A percentile compares a stretch with the other conserved stretches of the same genome.
Evolutionary conservation across 2,797 vertebrate species (phyloP).

Genomic region (Coluber constrictor): DNA sequence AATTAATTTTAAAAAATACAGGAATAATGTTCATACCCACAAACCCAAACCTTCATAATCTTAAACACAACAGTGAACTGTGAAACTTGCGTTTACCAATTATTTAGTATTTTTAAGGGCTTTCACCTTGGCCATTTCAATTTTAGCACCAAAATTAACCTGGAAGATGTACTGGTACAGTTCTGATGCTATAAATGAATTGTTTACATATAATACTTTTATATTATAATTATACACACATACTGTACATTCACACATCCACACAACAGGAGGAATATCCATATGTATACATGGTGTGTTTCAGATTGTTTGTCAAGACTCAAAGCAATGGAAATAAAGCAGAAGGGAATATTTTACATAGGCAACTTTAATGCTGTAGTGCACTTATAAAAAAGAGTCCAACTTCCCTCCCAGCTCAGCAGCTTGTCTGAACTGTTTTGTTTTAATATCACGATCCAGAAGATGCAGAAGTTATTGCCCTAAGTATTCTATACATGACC

Average conservation of each 20-base stretch:
- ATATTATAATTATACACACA: conserved; percentile 69
- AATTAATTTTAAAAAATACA: conserved; percentile 73
- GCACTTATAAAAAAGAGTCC: conserved; percentile 78
- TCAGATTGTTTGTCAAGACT: conserved; percentile 62
- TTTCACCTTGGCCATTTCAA: conserved; percentile 73
- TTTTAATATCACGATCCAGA: conserved; percentile 82
- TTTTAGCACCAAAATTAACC: conserved; percentile 77
- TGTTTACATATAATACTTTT: conserved; percentile 60
- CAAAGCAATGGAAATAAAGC: conserved; percentile 73
- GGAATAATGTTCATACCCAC: conserved; percentile 76
- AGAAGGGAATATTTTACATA: conserved; percentile 75
- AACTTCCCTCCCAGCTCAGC: conserved; percentile 76
- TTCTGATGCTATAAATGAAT: conserved; percentile 63
- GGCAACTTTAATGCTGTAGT: conserved; percentile 84
- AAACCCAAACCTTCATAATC: conserved; percentile 73
- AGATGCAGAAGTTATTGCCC: conserved; percentile 93
- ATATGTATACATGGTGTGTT: conserved; percentile 67
- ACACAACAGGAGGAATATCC: conserved; percentile 69
- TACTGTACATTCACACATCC: conserved; percentile 67
- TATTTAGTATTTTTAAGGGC: conserved; percentile 66
- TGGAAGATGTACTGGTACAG: conserved; percentile 66
- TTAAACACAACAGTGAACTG: conserved; percentile 74
- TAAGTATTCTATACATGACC: conserved; percentile 93
- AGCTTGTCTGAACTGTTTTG: conserved; percentile 65
- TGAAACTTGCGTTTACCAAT: conserved; percentile 70